Evolutionary conservation across 1,140 invertebrate genomes (phyloP), one percentile per base, ranked within the genome.

Genomic region (Brachionus rubens): DNA sequence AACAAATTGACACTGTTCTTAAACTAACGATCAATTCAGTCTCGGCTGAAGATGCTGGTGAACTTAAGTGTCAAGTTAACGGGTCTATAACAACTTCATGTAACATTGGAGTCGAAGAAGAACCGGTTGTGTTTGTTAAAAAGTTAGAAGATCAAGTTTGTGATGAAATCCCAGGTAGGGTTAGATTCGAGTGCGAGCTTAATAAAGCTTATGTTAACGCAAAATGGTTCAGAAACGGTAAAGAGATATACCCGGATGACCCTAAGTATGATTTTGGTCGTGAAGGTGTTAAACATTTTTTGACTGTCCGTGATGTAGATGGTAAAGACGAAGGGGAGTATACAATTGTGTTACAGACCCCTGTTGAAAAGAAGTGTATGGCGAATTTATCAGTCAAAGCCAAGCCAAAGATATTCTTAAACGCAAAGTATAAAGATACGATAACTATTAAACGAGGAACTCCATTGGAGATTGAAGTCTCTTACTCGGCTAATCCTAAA

Each of bases 401-500:
- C n/a, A 16, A 24, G 10, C 72, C 72, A n/a, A 75, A 56, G 5
- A 41, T 75, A 19, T 54, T 54, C 30, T 28, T 72, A 26, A 56
- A 28, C 30, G 48, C 48, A 12, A 46, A 46, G 26, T 54, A 75
- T 19, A 75, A 75, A 40, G 48, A 54, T 14, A 40, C 33, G 24
- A 48, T 54, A 14, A 72, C 72, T 28, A 28, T 75, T 0, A 75
- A 75, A 56, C 28, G 48, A 12, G 48, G 48, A 30, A 33, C 54
- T 19, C 72, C 50, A 26, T 41, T 75, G n/a, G 40, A 56, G 10
- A 41, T 54, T 24, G 30, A 54, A 16, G 72, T 54, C 6, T 26
- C 33, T 4, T 75, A 56, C 21, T 40, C 30, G 12, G 87, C 87
- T 56, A 41, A 48, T 41, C 76, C 76, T 14, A 46, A 48, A 19